phyloP scores from a whole-genome alignment of 2,113 vertebrate species.

The Hylia prasina region DNA sequence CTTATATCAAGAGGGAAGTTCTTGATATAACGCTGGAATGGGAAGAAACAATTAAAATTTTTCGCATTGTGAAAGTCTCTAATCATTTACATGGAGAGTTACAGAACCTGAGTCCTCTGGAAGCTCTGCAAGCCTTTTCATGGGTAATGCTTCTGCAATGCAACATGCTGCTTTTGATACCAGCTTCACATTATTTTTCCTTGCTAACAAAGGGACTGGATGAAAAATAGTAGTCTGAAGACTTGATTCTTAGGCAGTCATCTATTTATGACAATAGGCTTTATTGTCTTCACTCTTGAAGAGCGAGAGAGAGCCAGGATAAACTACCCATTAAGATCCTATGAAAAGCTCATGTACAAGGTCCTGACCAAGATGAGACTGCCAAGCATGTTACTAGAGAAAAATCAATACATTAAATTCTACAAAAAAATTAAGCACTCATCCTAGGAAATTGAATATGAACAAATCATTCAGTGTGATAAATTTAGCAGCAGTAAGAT shows the following conservation, averaged over 20 bases:
- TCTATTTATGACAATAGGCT: background rate
- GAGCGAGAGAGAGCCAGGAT: background rate
- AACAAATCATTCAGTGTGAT: background rate
- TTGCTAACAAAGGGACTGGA: background rate
- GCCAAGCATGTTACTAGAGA: background rate
- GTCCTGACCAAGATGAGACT: background rate
- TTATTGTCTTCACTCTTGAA: background rate
- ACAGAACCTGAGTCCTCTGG: background rate
- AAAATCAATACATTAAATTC: background rate
- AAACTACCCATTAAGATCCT: background rate
- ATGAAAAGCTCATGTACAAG: background rate
- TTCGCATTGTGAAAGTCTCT: background rate
- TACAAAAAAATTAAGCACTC: background rate
- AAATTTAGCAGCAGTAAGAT: background rate
- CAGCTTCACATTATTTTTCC: background rate
- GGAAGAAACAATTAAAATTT: background rate
- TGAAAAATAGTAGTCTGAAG: background rate
- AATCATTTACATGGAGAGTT: background rate
- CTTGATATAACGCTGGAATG: background rate
- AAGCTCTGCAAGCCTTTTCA: background rate
- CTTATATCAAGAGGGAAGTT: background rate
- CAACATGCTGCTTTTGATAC: background rate
- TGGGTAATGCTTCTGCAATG: background rate
- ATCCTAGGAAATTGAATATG: background rate
- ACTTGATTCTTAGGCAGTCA: background rate